phyloP scores from a whole-genome alignment of 2,888 invertebrate species.

The Sarcophaga variegata region DNA sequence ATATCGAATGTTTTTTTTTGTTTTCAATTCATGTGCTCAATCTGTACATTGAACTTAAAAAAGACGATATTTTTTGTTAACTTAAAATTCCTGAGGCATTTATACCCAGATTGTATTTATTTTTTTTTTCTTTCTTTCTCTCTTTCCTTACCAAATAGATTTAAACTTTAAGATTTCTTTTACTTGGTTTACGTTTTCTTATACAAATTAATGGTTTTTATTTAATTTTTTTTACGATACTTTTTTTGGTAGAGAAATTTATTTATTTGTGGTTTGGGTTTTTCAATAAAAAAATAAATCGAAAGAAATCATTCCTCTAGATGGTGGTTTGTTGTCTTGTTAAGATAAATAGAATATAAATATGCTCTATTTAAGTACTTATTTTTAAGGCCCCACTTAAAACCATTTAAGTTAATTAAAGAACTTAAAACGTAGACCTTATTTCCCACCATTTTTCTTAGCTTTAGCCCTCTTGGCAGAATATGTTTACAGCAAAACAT shows the following conservation, averaged over 20 bases:
- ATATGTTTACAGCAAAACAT: too few relatives aligned
- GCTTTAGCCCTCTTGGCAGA: too few relatives aligned
- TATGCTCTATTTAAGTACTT: too few relatives aligned
- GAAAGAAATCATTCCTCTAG: too few relatives aligned
- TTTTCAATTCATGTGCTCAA: not conserved
- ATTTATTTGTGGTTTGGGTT: slow-evolving; percentile 7
- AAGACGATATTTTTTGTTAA: slow-evolving; percentile 9
- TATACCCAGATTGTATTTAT: slow-evolving; percentile 14
- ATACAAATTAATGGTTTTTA: slow-evolving; percentile 4
- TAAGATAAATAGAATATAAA: not conserved
- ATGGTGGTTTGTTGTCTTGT: not conserved
- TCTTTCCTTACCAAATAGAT: slow-evolving; percentile 37
- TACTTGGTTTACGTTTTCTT: not conserved
- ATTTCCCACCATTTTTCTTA: too few relatives aligned
- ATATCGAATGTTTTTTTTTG: too few relatives aligned
- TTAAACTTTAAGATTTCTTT: slow-evolving; percentile 44
- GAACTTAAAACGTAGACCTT: too few relatives aligned
- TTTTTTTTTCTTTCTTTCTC: not conserved
- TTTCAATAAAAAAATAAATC: not conserved
- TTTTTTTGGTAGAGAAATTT: slow-evolving; percentile 25
- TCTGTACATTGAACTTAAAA: slow-evolving; percentile 52
- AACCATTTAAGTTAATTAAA: too few relatives aligned
- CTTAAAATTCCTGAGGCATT: slow-evolving; percentile 54
- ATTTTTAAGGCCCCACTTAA: too few relatives aligned
- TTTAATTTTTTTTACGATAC: slow-evolving; percentile 7